Evolutionary conservation across 2,113 vertebrate genomes (phyloP).

Genomic region (Excalfactoria chinensis): DNA sequence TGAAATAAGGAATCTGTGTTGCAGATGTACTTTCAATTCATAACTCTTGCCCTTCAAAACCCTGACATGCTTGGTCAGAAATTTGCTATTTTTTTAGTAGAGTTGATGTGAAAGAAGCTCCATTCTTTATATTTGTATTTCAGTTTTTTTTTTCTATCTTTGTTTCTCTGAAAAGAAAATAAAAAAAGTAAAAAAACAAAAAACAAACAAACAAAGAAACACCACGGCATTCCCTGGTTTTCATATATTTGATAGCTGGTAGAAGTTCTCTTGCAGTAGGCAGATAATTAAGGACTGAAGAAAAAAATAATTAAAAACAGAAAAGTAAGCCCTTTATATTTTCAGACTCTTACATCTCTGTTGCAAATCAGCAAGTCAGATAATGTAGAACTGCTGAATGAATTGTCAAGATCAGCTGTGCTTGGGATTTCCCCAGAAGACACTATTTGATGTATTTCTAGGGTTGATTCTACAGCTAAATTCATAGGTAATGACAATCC

Average conservation of each 20-base stretch:
- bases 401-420: neutral
- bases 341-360: neutral
- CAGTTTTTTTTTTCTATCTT: neutral
- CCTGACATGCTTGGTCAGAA: neutral
- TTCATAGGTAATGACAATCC: neutral
- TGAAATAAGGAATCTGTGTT: neutral
- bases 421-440: neutral
- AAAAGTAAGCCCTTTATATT: neutral
- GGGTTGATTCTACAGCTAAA: neutral
- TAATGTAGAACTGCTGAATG: neutral
- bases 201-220: neutral
- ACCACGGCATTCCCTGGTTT: neutral
- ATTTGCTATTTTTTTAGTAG: neutral
- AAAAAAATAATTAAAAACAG: neutral
- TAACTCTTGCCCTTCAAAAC: neutral
- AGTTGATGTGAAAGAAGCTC: neutral
- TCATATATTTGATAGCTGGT: neutral
- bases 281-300: neutral
- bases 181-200: neutral
- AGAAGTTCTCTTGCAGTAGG: neutral
- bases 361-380: neutral
- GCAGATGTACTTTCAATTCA: neutral
- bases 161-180: neutral
- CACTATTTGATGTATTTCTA: neutral
- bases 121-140: neutral